These are phyloP conservation scores for Apteryx mantelli DNA, from an alignment of 2,113 vertebrate genomes.

Conservation along the genomic window DNA sequence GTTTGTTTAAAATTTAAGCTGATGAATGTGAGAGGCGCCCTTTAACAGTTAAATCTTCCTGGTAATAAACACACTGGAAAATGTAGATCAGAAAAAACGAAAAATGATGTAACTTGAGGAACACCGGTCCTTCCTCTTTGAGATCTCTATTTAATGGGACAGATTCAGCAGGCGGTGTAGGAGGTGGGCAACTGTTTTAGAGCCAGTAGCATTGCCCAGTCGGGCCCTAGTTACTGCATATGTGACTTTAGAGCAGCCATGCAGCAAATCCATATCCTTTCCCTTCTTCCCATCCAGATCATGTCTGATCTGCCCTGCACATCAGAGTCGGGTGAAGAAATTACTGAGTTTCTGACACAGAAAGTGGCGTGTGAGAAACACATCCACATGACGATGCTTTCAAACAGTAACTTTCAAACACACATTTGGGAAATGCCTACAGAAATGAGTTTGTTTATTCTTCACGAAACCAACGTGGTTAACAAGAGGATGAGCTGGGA, in stretches of 20 bases:
- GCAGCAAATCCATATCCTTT: not conserved
- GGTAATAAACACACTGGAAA: not conserved
- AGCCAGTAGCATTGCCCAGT: not conserved
- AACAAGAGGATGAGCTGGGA: not conserved
- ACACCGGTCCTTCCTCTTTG: not conserved
- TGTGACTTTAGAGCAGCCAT: not conserved
- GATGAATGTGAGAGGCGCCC: not conserved
- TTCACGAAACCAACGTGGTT: not conserved
- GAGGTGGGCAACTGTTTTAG: not conserved
- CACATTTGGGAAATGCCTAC: not conserved
- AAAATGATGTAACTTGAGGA: not conserved
- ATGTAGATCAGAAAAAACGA: not conserved
- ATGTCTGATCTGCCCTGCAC: not conserved
- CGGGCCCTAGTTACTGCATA: not conserved
- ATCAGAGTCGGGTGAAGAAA: not conserved
- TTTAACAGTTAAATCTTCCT: not conserved
- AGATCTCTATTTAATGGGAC: not conserved
- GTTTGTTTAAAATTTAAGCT: not conserved
- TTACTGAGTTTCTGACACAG: not conserved
- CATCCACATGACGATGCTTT: not conserved
- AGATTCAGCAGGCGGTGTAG: not conserved
- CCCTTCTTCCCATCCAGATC: not conserved
- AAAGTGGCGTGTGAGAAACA: not conserved
- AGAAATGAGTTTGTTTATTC: conserved; percentile 47
- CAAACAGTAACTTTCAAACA: not conserved